Base-by-base conservation (phyloP, 2,113 vertebrate genomes). In the Phyllopteryx taeniolatus region DNA sequence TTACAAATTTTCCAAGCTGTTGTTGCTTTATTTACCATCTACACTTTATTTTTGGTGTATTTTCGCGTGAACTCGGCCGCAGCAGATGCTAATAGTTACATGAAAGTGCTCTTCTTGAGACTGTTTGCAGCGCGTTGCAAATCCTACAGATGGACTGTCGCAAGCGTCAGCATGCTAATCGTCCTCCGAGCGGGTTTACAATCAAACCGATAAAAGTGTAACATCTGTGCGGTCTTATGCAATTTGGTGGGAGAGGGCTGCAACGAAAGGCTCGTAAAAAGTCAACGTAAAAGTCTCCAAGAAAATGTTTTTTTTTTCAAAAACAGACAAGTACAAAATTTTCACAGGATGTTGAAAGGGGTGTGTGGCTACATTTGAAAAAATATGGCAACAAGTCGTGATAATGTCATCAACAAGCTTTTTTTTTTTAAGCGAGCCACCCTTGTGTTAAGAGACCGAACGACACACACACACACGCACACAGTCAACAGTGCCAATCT, bases 21-120 rank as follows among this genome's bases (percentile, higher is more conserved):
- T 57, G 31, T 61, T n/a, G 53, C 33, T 47, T 79, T 65, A 63
- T 76, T 73, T 65, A 75, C 67, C 63, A 75, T 77, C 67, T 60
- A 3, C 44, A 9, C 43, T 47, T 31, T 8, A 15, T 33, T 60
- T 33, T 2, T 56, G n/a, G 15, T 19, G 8, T 20, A 71, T 59
- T 74, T 47, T 51, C 57, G 33, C 20, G 33, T 19, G 19, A 11
- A 68, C 19, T 54, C 19, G 33, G 6, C 43, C n/a, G 43, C 43
- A 8, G n/a, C 67, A 54, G 78, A 74, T 68, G 43, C 44, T 66
- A 66, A 66, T 66, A 47, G 64, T 31, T 17, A 31, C 44, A 31
- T 66, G 64, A 47, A 66, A 66, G 43, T 44, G 13, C 63, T 14
- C 44, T 44, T 10, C 42, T 65, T 2, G 13, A 27, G 63, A 47